Conservation (phyloP, 2,797 vertebrate genomes). For the Simalia tracyae region DNA sequence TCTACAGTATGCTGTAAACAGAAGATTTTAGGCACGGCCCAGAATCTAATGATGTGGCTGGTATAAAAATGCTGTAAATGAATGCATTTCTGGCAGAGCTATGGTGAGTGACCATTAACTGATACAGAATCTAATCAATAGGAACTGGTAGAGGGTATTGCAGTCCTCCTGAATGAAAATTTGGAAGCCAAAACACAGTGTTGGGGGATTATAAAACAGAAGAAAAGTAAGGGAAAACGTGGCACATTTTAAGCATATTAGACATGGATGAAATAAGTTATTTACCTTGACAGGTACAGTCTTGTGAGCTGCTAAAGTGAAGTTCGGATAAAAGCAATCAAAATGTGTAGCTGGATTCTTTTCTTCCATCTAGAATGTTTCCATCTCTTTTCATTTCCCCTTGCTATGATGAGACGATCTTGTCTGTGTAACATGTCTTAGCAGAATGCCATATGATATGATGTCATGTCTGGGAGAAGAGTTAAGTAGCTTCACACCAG, state of each 20-base stretch:
- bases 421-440: conserved; percentile 14
- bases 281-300: conserved; percentile 46
- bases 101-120: background rate
- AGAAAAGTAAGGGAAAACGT: conserved; percentile 16
- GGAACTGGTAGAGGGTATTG: conserved; percentile 2
- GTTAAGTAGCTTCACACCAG: conserved; percentile 19
- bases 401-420: background rate
- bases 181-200: background rate
- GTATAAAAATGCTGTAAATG: background rate
- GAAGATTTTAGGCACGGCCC: background rate
- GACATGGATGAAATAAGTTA: conserved; percentile 45
- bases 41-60: background rate
- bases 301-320: conserved; percentile 39
- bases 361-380: background rate
- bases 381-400: conserved; percentile 18
- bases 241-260: conserved; percentile 16
- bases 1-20: background rate
- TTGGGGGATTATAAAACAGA: conserved; percentile 26
- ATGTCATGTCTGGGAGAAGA: conserved; percentile 39
- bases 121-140: conserved; percentile 12
- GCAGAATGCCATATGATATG: background rate
- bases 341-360: conserved; percentile 14
- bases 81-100: background rate
- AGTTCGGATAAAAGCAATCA: conserved; percentile 27
- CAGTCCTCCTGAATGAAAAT: conserved; percentile 10